Evolutionary conservation across 2,888 invertebrate species (phyloP).

Genomic region (Dryadula phaetusa): DNA sequence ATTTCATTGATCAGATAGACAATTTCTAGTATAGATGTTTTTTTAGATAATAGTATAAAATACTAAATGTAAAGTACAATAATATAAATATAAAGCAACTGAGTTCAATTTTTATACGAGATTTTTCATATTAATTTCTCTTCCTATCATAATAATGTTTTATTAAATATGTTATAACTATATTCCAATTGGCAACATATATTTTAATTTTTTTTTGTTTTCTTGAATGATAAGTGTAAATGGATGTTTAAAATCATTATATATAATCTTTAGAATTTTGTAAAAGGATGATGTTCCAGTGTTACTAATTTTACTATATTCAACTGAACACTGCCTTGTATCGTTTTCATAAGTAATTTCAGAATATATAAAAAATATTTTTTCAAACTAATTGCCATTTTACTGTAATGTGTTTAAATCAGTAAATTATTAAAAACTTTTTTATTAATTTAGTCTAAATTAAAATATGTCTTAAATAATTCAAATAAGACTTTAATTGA

Average conservation of each 20-base stretch:
- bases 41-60: too few relatives aligned
- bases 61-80: not conserved
- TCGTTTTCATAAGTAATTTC: too few relatives aligned
- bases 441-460: not conserved
- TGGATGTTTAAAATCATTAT: not conserved
- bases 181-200: constrained; percentile 25
- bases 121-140: too few relatives aligned
- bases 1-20: too few relatives aligned
- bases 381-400: too few relatives aligned
- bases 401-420: too few relatives aligned
- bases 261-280: not conserved
- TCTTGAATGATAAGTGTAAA: constrained; percentile 2
- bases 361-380: too few relatives aligned
- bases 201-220: not conserved
- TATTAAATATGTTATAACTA: not conserved
- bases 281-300: not conserved
- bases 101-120: too few relatives aligned
- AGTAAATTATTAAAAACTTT: not conserved
- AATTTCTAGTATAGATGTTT: too few relatives aligned
- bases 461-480: too few relatives aligned
- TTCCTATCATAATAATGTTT: not conserved
- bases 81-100: too few relatives aligned
- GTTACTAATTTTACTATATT: not conserved
- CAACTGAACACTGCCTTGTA: constrained; percentile 18
- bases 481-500: too few relatives aligned